Conservation (phyloP, 2,113 vertebrate species). For the Syngnathus floridae region DNA sequence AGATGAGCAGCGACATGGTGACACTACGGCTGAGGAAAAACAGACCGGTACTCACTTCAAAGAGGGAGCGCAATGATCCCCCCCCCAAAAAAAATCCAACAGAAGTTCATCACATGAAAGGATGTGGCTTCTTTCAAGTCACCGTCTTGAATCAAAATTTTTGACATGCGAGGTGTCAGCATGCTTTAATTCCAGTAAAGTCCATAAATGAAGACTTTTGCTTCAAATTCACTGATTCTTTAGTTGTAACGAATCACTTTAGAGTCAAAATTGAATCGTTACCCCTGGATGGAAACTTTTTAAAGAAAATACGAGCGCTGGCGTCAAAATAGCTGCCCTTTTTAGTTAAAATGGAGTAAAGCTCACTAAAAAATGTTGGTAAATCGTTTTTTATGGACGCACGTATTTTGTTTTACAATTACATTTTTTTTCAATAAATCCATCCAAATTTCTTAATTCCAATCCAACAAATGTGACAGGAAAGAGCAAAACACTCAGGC, state of each 20-base stretch:
- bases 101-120: slow-evolving; percentile 67
- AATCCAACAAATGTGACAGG: not conserved
- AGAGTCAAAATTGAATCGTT: too few species aligned
- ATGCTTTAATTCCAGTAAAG: not conserved
- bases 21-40: slow-evolving; percentile 58
- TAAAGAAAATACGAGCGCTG: too few species aligned
- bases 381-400: too few species aligned
- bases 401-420: too few species aligned
- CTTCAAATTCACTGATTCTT: too few species aligned
- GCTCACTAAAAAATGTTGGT: too few species aligned
- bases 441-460: not conserved
- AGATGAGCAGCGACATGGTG: slow-evolving; percentile 46
- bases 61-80: slow-evolving; percentile 56
- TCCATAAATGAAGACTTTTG: too few species aligned
- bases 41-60: slow-evolving; percentile 67
- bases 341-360: too few species aligned
- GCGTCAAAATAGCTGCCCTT: too few species aligned
- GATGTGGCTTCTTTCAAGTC: slow-evolving; percentile 46
- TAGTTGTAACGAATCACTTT: too few species aligned
- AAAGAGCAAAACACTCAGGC: not conserved
- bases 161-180: slow-evolving; percentile 36
- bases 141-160: slow-evolving; percentile 20
- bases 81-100: slow-evolving; percentile 56
- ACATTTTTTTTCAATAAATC: too few species aligned
- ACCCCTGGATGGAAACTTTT: too few species aligned